These are phyloP conservation scores for Tenthredo distinguenda DNA, from an alignment of 2,888 invertebrate species.

Conservation along the genomic window DNA sequence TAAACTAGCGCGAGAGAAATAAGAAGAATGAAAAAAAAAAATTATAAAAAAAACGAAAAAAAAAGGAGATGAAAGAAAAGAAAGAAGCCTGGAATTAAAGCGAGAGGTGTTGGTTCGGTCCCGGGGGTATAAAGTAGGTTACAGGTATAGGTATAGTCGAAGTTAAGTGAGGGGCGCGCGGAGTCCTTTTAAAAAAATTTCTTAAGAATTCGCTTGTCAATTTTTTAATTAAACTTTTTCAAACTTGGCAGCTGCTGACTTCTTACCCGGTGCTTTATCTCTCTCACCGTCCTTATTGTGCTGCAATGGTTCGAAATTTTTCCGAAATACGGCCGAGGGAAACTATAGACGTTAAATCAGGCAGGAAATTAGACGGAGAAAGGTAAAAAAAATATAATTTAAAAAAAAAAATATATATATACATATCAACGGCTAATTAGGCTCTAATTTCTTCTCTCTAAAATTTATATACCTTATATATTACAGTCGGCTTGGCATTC, in stretches of 20 bases:
- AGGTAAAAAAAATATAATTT: too few species aligned
- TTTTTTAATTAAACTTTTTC: constrained; percentile 49
- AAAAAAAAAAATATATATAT: too few species aligned
- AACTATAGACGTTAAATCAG: too few species aligned
- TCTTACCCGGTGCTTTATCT: background rate
- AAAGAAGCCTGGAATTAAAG: background rate
- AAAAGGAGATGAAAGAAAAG: background rate
- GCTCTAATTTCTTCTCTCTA: background rate
- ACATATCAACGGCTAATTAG: too few species aligned
- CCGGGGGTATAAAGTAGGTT: background rate
- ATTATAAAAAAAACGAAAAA: background rate
- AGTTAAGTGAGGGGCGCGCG: background rate
- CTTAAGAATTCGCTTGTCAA: constrained; percentile 40
- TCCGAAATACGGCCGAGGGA: too few species aligned
- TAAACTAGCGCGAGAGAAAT: background rate
- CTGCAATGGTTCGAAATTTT: too few species aligned
- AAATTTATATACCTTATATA: too few species aligned
- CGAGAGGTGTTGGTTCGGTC: constrained; percentile 23
- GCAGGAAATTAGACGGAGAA: too few species aligned
- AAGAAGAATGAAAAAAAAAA: background rate
- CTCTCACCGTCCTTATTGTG: too few species aligned
- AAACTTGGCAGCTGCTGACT: constrained; percentile 24
- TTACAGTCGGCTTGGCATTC: constrained; percentile 7
- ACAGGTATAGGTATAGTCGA: background rate
- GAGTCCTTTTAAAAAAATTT: constrained; percentile 16